These are phyloP conservation scores for Phalacrocorax brasilianus DNA, from an alignment of 2,113 vertebrate genomes.

Conservation along the genomic window DNA sequence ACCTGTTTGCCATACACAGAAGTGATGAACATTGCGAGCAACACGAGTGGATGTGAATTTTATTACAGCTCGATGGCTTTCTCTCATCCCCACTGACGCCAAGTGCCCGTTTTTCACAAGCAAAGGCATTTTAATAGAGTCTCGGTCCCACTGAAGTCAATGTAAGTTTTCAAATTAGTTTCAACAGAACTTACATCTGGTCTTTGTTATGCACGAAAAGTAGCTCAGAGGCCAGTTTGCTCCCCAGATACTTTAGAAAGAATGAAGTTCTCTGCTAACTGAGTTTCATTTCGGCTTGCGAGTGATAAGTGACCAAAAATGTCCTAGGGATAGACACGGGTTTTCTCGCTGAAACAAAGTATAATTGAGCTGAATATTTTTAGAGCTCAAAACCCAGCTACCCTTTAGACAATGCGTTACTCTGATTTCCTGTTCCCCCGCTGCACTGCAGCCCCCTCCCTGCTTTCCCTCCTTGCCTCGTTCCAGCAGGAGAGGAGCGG, in stretches of 20 bases:
- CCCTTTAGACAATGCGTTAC: background rate
- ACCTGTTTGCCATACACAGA: fast-evolving
- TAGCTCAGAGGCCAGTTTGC: background rate
- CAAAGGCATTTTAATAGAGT: background rate
- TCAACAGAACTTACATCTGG: background rate
- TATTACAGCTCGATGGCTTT: background rate
- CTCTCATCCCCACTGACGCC: background rate
- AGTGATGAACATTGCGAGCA: fast-evolving
- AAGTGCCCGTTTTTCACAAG: background rate
- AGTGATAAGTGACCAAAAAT: background rate
- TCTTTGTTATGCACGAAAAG: background rate
- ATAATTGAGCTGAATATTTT: background rate
- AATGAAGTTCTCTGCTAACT: background rate
- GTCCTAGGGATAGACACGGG: fast-evolving
- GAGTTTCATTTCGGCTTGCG: background rate
- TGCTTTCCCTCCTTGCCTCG: fast-evolving
- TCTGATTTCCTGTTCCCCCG: too few species aligned
- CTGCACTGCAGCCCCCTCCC: fast-evolving
- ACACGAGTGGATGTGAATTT: background rate
- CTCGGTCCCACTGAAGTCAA: background rate
- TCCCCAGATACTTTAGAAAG: background rate
- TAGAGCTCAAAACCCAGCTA: background rate
- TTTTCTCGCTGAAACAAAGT: background rate
- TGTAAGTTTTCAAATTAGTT: background rate
- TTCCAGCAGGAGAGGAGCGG: background rate